Base-by-base conservation (phyloP, 2,113 vertebrate species). In the Petrocephalus zakoni region DNA sequence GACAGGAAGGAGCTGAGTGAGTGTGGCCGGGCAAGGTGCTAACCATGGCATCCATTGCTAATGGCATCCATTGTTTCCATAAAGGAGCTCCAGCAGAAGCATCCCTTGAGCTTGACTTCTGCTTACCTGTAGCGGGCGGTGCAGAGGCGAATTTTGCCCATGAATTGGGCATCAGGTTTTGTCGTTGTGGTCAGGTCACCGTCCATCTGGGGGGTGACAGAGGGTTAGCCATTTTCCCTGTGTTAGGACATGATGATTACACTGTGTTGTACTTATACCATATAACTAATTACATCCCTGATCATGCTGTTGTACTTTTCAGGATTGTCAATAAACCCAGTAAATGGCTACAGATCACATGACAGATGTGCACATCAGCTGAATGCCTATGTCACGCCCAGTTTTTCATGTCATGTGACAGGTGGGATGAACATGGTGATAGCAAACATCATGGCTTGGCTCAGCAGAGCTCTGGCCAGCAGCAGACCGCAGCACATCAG, bases 121-220 rank as follows among this genome's bases (percentile, higher is more conserved):
- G 13, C 90, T 93, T 91, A 99, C 98, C 98, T 99, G 68, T 99
- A 99, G 84, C 98, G 97, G 91, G 98, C 98, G 5, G 98, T 98
- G 93, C 98, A 99, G 92, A 99, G 97, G 90, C 97, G 98, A 90
- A 99, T 97, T 93, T 97, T 98, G 93, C 97, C 98, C 90, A 97
- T 97, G 94, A 98, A 98, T 92, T 96, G 97, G 93, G 97, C 95
- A 95, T 97, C 98, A 94, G 97, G 96, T 92, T 93, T 94, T 93
- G 96, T 94, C 93, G 94, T 95, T 89, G 96, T 95, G 91, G 94
- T 97, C 92, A 91, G 94, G 94, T 97, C 97, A 96, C 97, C 94
- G 92, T 98, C 98, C 98, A 99, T 99, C 98, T 99, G 89, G 6
- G 7, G 42, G 88, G n/a, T 42, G 46, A 15, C 29, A 42, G 34